phyloP scores from a whole-genome alignment of 2,113 vertebrate genomes.

The Pardalotus punctatus region DNA sequence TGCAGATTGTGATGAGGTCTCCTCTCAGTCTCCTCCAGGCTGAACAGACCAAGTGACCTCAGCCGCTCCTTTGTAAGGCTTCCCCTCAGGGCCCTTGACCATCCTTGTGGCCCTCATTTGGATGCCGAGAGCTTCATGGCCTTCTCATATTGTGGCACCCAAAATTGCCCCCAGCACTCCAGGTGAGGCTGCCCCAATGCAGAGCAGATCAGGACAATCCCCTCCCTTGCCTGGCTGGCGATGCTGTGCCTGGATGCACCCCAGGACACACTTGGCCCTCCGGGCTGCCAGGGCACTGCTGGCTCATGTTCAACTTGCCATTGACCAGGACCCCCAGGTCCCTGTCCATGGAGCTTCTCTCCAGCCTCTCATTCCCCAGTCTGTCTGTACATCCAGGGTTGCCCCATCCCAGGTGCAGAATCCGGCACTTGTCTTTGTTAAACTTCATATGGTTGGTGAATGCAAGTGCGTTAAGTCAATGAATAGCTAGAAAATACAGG shows the following conservation, averaged over 20 bases:
- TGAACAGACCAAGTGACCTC: not conserved
- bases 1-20: not conserved
- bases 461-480: not conserved
- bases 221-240: accelerated
- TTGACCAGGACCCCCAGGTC: not conserved
- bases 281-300: not conserved
- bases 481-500: not conserved
- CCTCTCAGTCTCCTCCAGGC: not conserved
- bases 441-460: not conserved
- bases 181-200: not conserved
- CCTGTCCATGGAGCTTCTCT: accelerated
- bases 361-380: not conserved
- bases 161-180: not conserved
- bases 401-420: not conserved
- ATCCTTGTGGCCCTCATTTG: not conserved
- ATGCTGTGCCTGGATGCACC: not conserved
- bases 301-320: accelerated
- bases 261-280: accelerated
- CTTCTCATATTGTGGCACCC: not conserved
- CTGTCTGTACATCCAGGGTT: not conserved
- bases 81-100: not conserved
- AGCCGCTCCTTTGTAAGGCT: not conserved
- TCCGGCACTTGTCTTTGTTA: too few species aligned
- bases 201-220: not conserved
- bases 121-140: too few species aligned